Percentiles rank a stretch among this genome's conserved stretches.
Evolutionary conservation across 1,140 invertebrate genomes (phyloP).

Genomic region (Asbolus verrucosus): DNA sequence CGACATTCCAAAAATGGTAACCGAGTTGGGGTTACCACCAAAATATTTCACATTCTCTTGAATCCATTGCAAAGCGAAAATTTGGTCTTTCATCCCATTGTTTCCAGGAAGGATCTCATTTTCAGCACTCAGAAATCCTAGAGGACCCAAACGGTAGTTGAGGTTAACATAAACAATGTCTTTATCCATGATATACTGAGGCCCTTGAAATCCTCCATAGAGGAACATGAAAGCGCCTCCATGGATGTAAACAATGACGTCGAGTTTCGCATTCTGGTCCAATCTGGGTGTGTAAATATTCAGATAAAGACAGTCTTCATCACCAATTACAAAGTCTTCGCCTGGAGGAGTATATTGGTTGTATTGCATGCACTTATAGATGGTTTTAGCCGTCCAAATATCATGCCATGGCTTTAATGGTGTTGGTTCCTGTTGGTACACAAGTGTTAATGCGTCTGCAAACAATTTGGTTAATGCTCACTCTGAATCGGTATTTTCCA

Average conservation of each 20-base stretch:
- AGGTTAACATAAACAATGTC: slow-evolving; percentile 74
- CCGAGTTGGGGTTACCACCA: slow-evolving; percentile 71
- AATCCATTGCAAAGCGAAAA: slow-evolving; percentile 70
- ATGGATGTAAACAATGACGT: slow-evolving; percentile 73
- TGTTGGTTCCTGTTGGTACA: slow-evolving; percentile 45
- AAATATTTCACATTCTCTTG: slow-evolving; percentile 73
- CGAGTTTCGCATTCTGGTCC: slow-evolving; percentile 43
- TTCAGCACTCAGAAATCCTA: slow-evolving; percentile 61
- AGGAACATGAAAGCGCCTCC: slow-evolving; percentile 71
- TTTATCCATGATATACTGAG: slow-evolving; percentile 70
- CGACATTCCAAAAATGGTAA: slow-evolving; percentile 66
- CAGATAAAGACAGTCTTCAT: slow-evolving; percentile 70
- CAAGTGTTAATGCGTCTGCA: not conserved
- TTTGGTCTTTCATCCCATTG: slow-evolving; percentile 74
- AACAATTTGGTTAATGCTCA: slow-evolving; percentile 26
- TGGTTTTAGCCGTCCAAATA: slow-evolving; percentile 53
- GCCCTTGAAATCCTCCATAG: slow-evolving; percentile 66
- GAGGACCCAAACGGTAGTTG: slow-evolving; percentile 73
- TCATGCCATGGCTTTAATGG: slow-evolving; percentile 58
- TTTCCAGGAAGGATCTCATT: slow-evolving; percentile 66
- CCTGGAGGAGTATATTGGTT: slow-evolving; percentile 55
- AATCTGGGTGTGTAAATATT: slow-evolving; percentile 68
- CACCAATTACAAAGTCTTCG: slow-evolving; percentile 57
- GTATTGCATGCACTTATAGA: slow-evolving; percentile 59
- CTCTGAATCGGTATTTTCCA: slow-evolving; percentile 54